Conservation (phyloP, 2,888 invertebrate genomes). For the Pseudococcus viburni region DNA sequence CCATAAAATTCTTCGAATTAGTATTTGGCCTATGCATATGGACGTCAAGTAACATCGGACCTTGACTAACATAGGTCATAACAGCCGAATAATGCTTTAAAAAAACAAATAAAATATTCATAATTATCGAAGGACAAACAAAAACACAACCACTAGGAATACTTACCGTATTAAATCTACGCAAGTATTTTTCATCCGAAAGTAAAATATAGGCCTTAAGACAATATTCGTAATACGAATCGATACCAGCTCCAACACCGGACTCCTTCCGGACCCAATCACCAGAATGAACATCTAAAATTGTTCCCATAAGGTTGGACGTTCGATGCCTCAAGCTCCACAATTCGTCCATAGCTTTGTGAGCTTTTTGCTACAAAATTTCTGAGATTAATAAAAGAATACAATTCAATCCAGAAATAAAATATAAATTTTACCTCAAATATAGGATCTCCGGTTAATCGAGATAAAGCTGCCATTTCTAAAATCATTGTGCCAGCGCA, state of each 20-base stretch:
- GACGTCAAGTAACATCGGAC: slow-evolving; percentile 95
- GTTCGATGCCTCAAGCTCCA: slow-evolving; percentile 94
- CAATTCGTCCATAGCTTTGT: slow-evolving; percentile 95
- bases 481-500: slow-evolving; percentile 98
- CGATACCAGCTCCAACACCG: slow-evolving; percentile 98
- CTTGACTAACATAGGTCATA: slow-evolving; percentile 97
- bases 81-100: slow-evolving; percentile 92
- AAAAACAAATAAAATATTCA: slow-evolving; percentile 29
- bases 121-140: background rate
- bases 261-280: slow-evolving; percentile 98
- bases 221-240: slow-evolving; percentile 98
- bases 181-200: slow-evolving; percentile 93
- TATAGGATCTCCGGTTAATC: slow-evolving; percentile 90
- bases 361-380: slow-evolving; percentile 82
- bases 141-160: background rate
- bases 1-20: slow-evolving; percentile 96
- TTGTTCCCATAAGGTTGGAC: slow-evolving; percentile 96
- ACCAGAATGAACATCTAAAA: slow-evolving; percentile 96
- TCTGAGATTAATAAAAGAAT: background rate
- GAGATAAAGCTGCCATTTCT: slow-evolving; percentile 96
- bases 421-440: slow-evolving; percentile 78
- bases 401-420: background rate
- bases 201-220: slow-evolving; percentile 97
- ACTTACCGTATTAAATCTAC: slow-evolving; percentile 83
- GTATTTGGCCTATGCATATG: slow-evolving; percentile 96